Evolutionary conservation across 2,888 invertebrate species (phyloP).

Genomic region (Allacma fusca): DNA sequence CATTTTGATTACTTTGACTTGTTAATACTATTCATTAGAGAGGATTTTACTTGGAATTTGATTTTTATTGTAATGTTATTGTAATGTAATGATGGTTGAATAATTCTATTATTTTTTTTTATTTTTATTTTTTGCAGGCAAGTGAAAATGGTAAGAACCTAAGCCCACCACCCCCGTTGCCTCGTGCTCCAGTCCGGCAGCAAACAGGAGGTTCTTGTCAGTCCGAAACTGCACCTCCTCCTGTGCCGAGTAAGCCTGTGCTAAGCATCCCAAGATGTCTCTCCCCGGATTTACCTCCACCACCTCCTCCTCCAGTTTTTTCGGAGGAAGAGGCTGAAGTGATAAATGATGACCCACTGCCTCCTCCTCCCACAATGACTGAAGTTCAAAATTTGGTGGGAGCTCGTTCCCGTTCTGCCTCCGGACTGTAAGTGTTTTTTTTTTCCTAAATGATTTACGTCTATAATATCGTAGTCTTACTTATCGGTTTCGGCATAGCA

Average conservation of each 20-base stretch:
- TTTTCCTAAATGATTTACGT: not conserved
- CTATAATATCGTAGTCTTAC: not conserved
- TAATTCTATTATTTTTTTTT: too few relatives aligned
- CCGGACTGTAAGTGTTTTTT: constrained; percentile 58
- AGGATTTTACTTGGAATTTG: too few relatives aligned
- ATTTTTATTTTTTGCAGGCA: constrained; percentile 1
- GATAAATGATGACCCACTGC: constrained; percentile 72
- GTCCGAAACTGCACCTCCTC: constrained; percentile 50
- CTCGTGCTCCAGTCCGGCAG: constrained; percentile 59
- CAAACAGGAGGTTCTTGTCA: not conserved
- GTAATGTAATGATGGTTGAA: too few relatives aligned
- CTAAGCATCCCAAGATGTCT: constrained; percentile 22
- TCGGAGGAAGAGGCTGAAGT: constrained; percentile 71
- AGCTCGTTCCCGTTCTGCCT: constrained; percentile 54
- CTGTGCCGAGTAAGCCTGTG: constrained; percentile 56
- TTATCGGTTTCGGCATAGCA: too few relatives aligned
- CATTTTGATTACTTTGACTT: too few relatives aligned
- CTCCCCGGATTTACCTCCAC: constrained; percentile 70
- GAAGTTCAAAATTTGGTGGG: constrained; percentile 57
- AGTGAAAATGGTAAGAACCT: constrained; percentile 17
- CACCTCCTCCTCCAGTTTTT: constrained; percentile 71
- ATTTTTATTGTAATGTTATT: too few relatives aligned
- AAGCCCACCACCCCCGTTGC: constrained; percentile 58
- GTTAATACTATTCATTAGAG: too few relatives aligned
- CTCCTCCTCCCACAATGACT: constrained; percentile 69